Evolutionary conservation across 2,113 vertebrate genomes (phyloP).

Genomic region (Grus americana): DNA sequence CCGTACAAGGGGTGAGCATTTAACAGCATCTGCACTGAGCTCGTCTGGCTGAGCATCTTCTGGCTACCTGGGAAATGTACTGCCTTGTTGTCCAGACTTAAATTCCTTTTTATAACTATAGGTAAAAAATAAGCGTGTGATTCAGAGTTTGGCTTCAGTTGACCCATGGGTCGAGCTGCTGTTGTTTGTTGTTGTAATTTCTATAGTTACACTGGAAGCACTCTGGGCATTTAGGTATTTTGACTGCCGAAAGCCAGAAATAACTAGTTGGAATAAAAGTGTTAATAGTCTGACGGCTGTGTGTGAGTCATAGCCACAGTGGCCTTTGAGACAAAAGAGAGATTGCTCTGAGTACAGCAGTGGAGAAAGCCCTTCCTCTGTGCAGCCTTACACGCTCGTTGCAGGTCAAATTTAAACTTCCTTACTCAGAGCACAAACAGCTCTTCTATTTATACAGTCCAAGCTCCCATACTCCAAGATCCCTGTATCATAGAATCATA

Average conservation of each 20-base stretch:
- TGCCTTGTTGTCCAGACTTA: neutral
- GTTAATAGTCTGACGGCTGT: constrained; percentile 58
- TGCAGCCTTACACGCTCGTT: neutral
- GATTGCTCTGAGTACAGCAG: neutral
- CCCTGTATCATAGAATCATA: neutral
- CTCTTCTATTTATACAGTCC: neutral
- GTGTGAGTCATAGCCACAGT: constrained; percentile 57
- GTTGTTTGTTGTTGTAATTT: constrained; percentile 69
- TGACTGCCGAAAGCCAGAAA: constrained; percentile 56
- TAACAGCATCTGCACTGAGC: neutral
- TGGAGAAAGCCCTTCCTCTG: constrained; percentile 39
- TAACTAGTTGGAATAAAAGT: constrained; percentile 66
- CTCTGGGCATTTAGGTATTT: constrained; percentile 31
- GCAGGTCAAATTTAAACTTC: constrained; percentile 3
- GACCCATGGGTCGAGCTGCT: constrained; percentile 16
- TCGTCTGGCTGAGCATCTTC: neutral
- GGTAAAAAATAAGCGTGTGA: constrained; percentile 50
- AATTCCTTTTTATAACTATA: neutral
- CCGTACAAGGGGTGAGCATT: neutral
- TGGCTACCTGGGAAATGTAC: neutral
- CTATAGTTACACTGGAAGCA: constrained; percentile 70
- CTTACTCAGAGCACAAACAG: neutral
- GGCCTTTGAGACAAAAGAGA: constrained; percentile 59
- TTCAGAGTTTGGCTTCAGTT: constrained; percentile 56
- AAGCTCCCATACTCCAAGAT: neutral